Evolutionary conservation across 2,888 invertebrate genomes (phyloP).

Genomic region (Erpobdella octoculata): DNA sequence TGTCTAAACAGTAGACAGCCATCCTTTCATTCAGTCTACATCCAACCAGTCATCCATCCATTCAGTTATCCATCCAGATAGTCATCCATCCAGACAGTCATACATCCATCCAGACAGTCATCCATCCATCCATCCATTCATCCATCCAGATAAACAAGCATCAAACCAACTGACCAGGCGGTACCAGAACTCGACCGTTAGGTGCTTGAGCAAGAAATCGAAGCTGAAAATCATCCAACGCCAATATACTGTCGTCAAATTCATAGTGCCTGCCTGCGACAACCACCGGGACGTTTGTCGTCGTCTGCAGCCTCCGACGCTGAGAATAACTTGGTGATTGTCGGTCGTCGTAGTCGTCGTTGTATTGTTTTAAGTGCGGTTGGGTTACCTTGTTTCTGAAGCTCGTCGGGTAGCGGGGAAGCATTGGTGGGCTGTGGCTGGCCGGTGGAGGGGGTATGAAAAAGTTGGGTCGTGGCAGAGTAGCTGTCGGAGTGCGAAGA

Average conservation of each 20-base stretch:
- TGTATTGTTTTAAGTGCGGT: conserved; percentile 2
- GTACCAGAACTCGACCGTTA: conserved; percentile 11
- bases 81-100: too few species aligned
- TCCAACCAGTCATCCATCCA: too few species aligned
- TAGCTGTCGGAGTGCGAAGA: background rate
- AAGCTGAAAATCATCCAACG: background rate
- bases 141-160: too few species aligned
- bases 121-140: too few species aligned
- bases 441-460: background rate
- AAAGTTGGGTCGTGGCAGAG: conserved; percentile 11
- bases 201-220: conserved; percentile 4
- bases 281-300: background rate
- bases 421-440: conserved; percentile 7
- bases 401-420: conserved; percentile 10
- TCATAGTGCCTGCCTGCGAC: background rate
- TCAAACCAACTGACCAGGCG: conserved; percentile 9
- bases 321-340: background rate
- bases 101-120: too few species aligned
- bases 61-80: too few species aligned
- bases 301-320: background rate
- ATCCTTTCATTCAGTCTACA: background rate
- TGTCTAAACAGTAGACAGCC: too few species aligned
- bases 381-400: conserved; percentile 1
- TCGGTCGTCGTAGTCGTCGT: conserved; percentile 1
- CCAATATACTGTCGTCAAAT: conserved; percentile 1